These are phyloP conservation scores for Phthorimaea operculella DNA, from an alignment of 1,140 invertebrate species.

Conservation along the genomic window DNA sequence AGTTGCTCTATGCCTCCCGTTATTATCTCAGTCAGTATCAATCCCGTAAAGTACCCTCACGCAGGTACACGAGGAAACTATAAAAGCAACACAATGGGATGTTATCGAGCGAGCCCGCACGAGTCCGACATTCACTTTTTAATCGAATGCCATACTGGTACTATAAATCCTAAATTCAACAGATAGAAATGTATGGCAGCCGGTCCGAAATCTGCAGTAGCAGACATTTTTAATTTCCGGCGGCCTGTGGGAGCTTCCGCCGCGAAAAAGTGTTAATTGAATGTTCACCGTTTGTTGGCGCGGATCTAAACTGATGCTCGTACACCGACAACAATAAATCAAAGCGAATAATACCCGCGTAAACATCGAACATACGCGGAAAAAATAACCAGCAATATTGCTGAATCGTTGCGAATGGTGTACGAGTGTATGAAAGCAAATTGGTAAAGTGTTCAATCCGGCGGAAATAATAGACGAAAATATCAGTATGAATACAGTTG, in stretches of 20 bases:
- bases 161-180: constrained; percentile 3
- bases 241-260: constrained; percentile 40
- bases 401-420: neutral
- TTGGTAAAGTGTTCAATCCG: neutral
- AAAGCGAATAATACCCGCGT: constrained; percentile 1
- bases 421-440: neutral
- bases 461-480: neutral
- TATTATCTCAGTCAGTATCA: constrained; percentile 8
- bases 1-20: constrained; percentile 14
- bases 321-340: neutral
- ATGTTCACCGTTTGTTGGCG: constrained; percentile 23
- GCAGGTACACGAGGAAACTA: neutral
- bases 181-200: constrained; percentile 1
- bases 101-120: neutral
- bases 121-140: constrained; percentile 1
- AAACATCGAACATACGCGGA: neutral
- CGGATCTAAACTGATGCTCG: neutral
- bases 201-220: neutral
- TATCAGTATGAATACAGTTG: neutral
- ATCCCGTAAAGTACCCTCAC: neutral
- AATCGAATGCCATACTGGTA: neutral
- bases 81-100: constrained; percentile 1
- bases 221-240: constrained; percentile 56
- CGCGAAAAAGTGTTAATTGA: constrained; percentile 59
- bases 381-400: neutral